phyloP scores from a whole-genome alignment of 2,797 vertebrate species.

The Cossypha polioptera region DNA sequence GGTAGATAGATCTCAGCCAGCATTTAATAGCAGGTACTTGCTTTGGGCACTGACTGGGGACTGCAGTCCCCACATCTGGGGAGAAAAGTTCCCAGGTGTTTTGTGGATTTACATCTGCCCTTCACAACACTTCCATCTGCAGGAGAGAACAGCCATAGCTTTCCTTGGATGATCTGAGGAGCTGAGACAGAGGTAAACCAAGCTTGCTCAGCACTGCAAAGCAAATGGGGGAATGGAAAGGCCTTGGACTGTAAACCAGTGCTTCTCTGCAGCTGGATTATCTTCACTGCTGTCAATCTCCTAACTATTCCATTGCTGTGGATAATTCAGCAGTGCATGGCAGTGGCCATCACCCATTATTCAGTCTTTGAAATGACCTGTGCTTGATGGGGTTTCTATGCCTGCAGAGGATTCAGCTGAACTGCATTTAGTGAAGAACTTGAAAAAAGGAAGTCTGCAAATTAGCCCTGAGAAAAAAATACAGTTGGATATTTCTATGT shows the following conservation, averaged over 20 bases:
- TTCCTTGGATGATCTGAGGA: not conserved
- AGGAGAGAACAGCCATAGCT: not conserved
- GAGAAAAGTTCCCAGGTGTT: rapidly evolving
- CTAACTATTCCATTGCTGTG: not conserved
- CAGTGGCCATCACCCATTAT: not conserved
- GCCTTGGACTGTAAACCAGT: not conserved
- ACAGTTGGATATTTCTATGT: not conserved
- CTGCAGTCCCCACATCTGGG: not conserved
- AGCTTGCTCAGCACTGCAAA: not conserved
- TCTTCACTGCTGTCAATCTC: not conserved
- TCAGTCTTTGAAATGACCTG: not conserved
- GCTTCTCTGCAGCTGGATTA: not conserved
- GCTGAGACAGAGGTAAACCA: not conserved
- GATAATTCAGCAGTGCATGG: not conserved
- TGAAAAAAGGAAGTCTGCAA: not conserved
- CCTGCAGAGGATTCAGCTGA: not conserved
- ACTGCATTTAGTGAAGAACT: not conserved
- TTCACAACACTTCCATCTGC: not conserved
- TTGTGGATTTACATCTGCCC: not conserved
- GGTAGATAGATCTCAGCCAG: not conserved
- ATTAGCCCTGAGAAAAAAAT: not conserved
- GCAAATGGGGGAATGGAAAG: not conserved
- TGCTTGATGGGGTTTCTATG: not conserved
- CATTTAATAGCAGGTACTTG: not conserved
- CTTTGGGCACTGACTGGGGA: not conserved